phyloP scores from a whole-genome alignment of 2,888 invertebrate species.

The Oithona nana region DNA sequence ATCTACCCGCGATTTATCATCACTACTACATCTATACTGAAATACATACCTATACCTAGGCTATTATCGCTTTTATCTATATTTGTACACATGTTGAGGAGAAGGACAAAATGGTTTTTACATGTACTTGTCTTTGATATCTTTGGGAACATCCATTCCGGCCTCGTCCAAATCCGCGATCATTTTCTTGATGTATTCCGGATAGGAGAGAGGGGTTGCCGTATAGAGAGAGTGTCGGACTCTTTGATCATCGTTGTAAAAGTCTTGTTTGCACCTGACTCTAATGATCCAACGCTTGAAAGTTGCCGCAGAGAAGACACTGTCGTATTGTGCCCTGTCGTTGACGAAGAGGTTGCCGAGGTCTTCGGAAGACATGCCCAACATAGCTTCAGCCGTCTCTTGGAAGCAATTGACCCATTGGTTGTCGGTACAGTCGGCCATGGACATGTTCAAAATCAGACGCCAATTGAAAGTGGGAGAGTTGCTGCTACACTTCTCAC shows the following conservation, averaged over 20 bases:
- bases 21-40: no score
- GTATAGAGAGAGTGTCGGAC: conserved; percentile 6
- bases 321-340: conserved; percentile 40
- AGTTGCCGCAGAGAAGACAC: conserved; percentile 35
- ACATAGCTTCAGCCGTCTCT: conserved; percentile 53
- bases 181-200: background rate
- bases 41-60: no score
- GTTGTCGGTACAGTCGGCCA: conserved; percentile 69
- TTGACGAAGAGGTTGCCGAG: conserved; percentile 43
- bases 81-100: no score
- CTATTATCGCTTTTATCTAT: no score
- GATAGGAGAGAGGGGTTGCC: background rate
- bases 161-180: background rate
- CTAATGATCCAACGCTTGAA: conserved; percentile 66
- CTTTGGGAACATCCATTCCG: background rate
- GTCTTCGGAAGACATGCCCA: conserved; percentile 49
- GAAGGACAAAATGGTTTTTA: no score
- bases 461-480: conserved; percentile 69
- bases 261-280: conserved; percentile 70
- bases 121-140: background rate
- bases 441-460: conserved; percentile 56
- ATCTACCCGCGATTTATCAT: no score
- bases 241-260: conserved; percentile 44
- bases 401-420: conserved; percentile 83
- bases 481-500: conserved; percentile 81